These are phyloP conservation scores for Celastrina argiolus DNA, from an alignment of 2,888 invertebrate genomes.

Conservation along the genomic window DNA sequence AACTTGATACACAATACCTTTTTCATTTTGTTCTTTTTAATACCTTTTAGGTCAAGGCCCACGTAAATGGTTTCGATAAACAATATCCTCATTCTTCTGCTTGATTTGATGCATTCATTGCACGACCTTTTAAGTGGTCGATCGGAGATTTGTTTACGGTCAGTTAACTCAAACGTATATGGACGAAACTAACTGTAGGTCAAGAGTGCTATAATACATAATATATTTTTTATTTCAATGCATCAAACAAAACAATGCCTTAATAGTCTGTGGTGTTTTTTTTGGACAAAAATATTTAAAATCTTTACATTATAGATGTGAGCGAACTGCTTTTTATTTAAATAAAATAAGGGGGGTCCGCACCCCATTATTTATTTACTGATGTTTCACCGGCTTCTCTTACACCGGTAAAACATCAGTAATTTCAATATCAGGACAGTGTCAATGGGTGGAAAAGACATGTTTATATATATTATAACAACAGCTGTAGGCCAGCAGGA, in stretches of 20 bases:
- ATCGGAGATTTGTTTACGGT: background rate
- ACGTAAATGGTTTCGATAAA: background rate
- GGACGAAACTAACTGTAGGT: background rate
- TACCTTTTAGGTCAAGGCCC: slow-evolving; percentile 23
- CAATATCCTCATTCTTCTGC: slow-evolving; percentile 10
- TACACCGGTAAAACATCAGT: no score
- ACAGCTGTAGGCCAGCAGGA: no score
- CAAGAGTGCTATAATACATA: background rate
- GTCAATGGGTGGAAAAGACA: background rate
- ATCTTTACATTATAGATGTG: no score
- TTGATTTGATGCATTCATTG: background rate
- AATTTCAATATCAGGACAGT: background rate
- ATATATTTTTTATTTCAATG: no score
- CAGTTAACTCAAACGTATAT: background rate
- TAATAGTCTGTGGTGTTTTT: no score
- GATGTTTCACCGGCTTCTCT: no score
- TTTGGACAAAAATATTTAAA: no score
- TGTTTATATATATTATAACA: no score
- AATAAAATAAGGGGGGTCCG: no score
- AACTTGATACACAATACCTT: slow-evolving; percentile 20
- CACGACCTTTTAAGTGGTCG: background rate
- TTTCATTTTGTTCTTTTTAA: slow-evolving; percentile 22
- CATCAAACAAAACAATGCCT: no score
- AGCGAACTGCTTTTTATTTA: no score
- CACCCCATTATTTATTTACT: no score